Conservation (phyloP, 2,113 vertebrate species). For the Ophthalmolycus amberensis region DNA sequence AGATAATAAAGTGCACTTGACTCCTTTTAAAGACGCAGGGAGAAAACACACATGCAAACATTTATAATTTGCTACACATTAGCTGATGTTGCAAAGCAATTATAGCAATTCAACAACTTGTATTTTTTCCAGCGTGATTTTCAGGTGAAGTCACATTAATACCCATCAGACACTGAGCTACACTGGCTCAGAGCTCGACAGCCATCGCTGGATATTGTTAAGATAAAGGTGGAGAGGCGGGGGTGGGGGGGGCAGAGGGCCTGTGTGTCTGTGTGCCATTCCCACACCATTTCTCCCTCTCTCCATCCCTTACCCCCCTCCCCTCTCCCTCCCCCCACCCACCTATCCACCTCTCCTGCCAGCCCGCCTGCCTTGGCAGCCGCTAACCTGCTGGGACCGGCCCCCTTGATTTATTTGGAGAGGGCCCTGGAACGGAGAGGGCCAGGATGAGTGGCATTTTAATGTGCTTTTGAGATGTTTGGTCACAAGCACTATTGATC, state of each 20-base stretch:
- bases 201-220: conserved; percentile 12
- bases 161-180: conserved; percentile 18
- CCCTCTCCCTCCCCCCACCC: conserved; percentile 29
- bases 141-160: conserved; percentile 47
- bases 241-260: conserved; percentile 3
- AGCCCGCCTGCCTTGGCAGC: conserved; percentile 70
- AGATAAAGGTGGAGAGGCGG: conserved; percentile 42
- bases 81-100: conserved; percentile 56
- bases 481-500: conserved; percentile 88
- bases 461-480: conserved; percentile 88
- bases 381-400: conserved; percentile 76
- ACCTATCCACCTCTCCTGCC: conserved; percentile 61
- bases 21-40: conserved; percentile 57
- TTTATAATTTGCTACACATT: conserved; percentile 53
- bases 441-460: conserved; percentile 86
- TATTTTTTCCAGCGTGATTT: conserved; percentile 20
- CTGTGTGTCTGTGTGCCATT: conserved; percentile 52
- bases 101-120: conserved; percentile 38
- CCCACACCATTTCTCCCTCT: conserved; percentile 32
- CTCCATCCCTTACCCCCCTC: background rate
- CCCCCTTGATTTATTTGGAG: conserved; percentile 85
- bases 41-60: conserved; percentile 23
- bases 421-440: conserved; percentile 70
- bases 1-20: conserved; percentile 51
- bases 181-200: background rate